phyloP scores from a whole-genome alignment of 2,113 vertebrate genomes.

The Promerops cafer region DNA sequence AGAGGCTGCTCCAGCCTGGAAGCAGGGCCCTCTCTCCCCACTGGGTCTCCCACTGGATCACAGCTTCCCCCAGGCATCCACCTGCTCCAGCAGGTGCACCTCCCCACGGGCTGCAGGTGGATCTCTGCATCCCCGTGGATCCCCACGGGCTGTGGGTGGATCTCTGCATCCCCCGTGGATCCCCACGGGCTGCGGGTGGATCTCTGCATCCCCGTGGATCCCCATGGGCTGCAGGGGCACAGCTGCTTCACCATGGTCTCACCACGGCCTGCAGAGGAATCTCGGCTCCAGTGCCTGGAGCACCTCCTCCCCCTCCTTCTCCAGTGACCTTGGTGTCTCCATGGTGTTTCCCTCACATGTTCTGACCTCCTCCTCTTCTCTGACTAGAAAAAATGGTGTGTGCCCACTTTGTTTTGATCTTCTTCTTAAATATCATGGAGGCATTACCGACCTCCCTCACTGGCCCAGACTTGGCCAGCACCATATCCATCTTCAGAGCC shows the following conservation, averaged over 20 bases:
- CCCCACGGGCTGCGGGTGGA: neutral
- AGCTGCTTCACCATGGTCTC: neutral
- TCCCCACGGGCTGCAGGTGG: too few species aligned
- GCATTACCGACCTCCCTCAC: rapidly evolving
- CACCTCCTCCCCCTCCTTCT: neutral
- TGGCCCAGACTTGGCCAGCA: neutral
- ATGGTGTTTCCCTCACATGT: too few species aligned
- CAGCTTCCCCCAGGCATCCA: neutral
- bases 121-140: neutral
- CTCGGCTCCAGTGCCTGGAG: rapidly evolving
- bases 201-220: neutral
- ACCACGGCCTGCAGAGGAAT: rapidly evolving
- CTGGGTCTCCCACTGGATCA: too few species aligned
- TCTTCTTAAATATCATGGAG: neutral
- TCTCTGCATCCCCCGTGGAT: neutral
- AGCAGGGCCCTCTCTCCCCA: neutral
- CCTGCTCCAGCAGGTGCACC: neutral
- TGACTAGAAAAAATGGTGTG: neutral
- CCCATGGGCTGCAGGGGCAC: neutral
- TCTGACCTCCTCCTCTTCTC: neutral
- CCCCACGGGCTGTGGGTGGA: neutral
- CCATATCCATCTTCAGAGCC: too few species aligned
- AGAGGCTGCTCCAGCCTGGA: neutral
- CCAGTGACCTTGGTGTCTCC: neutral
- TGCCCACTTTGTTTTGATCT: neutral